phyloP scores from a whole-genome alignment of 2,113 vertebrate species.

The Corythoichthys intestinalis region DNA sequence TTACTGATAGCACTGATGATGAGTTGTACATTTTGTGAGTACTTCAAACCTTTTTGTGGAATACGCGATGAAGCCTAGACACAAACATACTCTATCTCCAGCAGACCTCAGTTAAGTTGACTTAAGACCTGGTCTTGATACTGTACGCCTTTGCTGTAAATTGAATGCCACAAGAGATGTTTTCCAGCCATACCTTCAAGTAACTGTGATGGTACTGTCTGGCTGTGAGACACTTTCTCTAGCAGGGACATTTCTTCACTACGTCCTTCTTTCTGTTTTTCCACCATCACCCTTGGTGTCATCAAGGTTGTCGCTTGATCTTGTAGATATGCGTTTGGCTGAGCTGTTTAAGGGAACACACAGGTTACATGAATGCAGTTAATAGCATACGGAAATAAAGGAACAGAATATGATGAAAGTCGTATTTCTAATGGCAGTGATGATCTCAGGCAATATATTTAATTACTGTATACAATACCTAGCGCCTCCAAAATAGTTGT shows the following conservation, averaged over 20 bases:
- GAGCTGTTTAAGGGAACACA: constrained; percentile 35
- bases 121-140: background rate
- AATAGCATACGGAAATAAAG: constrained; percentile 8
- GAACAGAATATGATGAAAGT: background rate
- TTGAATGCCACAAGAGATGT: background rate
- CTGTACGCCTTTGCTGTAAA: background rate
- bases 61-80: no score
- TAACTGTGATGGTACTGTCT: constrained; percentile 12
- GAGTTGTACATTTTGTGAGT: no score
- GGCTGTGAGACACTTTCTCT: background rate
- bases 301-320: background rate
- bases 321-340: constrained; percentile 10
- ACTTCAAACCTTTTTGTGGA: no score
- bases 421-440: background rate
- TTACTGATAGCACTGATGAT: no score
- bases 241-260: background rate
- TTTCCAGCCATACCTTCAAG: constrained; percentile 36
- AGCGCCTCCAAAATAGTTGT: constrained; percentile 37
- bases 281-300: background rate
- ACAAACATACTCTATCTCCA: no score
- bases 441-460: constrained; percentile 5
- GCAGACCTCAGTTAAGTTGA: no score
- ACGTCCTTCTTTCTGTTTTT: constrained; percentile 2
- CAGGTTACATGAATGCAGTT: constrained; percentile 16
- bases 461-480: background rate